Conservation (phyloP, 2,888 invertebrate genomes). For the Quadroppia sp. region DNA sequence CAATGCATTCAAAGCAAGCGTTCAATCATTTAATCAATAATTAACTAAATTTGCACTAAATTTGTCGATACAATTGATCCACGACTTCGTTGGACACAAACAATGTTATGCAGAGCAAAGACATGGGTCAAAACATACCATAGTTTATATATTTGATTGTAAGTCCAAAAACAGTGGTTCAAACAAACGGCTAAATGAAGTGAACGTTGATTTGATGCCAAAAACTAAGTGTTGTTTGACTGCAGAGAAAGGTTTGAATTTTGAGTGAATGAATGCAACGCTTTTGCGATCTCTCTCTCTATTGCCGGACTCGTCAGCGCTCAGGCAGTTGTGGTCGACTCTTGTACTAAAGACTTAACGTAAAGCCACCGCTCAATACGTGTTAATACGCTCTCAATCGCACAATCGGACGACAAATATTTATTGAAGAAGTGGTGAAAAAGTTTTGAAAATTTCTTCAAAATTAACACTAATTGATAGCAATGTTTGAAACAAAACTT, state of each 20-base stretch:
- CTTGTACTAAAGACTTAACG: too few relatives aligned
- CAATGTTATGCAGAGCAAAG: not conserved
- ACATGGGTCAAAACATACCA: not conserved
- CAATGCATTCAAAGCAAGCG: too few relatives aligned
- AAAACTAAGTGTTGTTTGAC: conserved; percentile 17
- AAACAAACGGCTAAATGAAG: not conserved
- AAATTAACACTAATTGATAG: too few relatives aligned
- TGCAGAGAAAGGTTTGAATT: conserved; percentile 22
- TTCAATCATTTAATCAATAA: too few relatives aligned
- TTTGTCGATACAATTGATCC: not conserved
- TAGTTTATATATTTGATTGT: not conserved
- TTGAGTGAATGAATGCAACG: not conserved
- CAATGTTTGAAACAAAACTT: not conserved
- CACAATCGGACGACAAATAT: too few relatives aligned
- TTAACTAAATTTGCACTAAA: not conserved
- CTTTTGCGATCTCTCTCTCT: too few relatives aligned
- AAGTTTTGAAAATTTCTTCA: too few relatives aligned
- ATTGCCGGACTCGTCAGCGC: not conserved
- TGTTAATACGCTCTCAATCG: too few relatives aligned
- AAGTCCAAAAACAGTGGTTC: too few relatives aligned
- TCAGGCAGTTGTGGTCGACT: too few relatives aligned
- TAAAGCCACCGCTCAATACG: too few relatives aligned
- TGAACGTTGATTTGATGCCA: not conserved
- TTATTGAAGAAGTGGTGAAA: too few relatives aligned
- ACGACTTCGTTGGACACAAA: not conserved